phyloP scores from a whole-genome alignment of 2,797 vertebrate genomes.

The Rhodeus uyekii region DNA sequence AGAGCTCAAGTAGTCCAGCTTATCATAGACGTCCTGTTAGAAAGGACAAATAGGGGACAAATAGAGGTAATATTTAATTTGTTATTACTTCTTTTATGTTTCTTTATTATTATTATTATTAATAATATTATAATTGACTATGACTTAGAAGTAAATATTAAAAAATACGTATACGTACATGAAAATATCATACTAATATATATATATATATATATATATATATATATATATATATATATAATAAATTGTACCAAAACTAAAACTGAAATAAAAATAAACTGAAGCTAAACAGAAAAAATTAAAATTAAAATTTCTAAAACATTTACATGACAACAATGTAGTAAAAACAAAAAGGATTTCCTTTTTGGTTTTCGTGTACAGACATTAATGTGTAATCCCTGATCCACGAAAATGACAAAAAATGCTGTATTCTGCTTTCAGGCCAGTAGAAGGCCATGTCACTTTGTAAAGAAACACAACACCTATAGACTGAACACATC shows the following conservation, averaged over 20 bases:
- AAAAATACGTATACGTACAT: too few species aligned
- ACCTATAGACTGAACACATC: not conserved
- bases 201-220: too few species aligned
- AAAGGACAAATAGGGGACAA: slow-evolving; percentile 7
- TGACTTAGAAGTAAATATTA: too few species aligned
- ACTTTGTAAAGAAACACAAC: not conserved
- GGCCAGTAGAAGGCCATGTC: not conserved
- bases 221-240: too few species aligned
- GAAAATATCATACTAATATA: too few species aligned
- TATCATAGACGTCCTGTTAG: slow-evolving; percentile 95
- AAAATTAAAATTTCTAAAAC: not conserved
- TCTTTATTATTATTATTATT: not conserved
- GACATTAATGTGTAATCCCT: not conserved
- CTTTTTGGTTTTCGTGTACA: too few species aligned
- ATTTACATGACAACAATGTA: not conserved
- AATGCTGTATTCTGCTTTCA: not conserved
- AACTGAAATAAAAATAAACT: too few species aligned
- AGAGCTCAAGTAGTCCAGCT: slow-evolving; percentile 94
- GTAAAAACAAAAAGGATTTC: too few species aligned
- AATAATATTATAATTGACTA: not conserved
- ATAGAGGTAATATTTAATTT: not conserved
- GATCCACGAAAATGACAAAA: not conserved
- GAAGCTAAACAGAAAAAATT: too few species aligned
- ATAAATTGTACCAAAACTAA: not conserved
- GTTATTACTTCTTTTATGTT: not conserved